Evolutionary conservation across 2,888 invertebrate genomes (phyloP).

Genomic region (Oxyteleia sp.): DNA sequence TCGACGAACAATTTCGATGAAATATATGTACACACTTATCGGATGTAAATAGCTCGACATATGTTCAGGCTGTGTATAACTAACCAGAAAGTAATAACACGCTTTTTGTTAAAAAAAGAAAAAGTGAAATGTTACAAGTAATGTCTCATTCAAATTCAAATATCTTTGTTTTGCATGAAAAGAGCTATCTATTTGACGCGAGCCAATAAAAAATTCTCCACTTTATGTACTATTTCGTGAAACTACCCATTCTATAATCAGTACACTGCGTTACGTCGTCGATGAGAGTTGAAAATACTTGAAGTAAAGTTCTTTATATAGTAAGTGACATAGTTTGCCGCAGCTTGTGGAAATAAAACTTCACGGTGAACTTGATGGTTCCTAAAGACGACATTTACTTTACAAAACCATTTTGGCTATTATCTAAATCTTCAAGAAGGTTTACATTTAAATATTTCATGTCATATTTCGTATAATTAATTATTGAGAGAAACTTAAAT

Average conservation of each 20-base stretch:
- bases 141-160: background rate
- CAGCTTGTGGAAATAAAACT: conserved; percentile 52
- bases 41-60: conserved; percentile 45
- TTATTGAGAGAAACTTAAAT: no score
- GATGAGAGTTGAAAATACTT: conserved; percentile 56
- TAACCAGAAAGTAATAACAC: no score
- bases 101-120: background rate
- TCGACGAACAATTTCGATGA: conserved; percentile 33
- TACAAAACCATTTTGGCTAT: conserved; percentile 50
- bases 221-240: conserved; percentile 42
- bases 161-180: conserved; percentile 1
- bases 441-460: no score
- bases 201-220: conserved; percentile 28
- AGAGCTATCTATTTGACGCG: conserved; percentile 1
- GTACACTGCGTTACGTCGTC: conserved; percentile 48
- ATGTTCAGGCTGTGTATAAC: no score
- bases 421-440: no score
- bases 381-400: conserved; percentile 48
- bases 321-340: conserved; percentile 50
- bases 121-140: no score
- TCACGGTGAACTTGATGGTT: conserved; percentile 43
- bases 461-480: no score
- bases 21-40: conserved; percentile 49
- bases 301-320: conserved; percentile 35
- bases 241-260: conserved; percentile 45